These are phyloP conservation scores for Gnathonemus longibarbis DNA, from an alignment of 2,113 vertebrate genomes.

Conservation along the genomic window DNA sequence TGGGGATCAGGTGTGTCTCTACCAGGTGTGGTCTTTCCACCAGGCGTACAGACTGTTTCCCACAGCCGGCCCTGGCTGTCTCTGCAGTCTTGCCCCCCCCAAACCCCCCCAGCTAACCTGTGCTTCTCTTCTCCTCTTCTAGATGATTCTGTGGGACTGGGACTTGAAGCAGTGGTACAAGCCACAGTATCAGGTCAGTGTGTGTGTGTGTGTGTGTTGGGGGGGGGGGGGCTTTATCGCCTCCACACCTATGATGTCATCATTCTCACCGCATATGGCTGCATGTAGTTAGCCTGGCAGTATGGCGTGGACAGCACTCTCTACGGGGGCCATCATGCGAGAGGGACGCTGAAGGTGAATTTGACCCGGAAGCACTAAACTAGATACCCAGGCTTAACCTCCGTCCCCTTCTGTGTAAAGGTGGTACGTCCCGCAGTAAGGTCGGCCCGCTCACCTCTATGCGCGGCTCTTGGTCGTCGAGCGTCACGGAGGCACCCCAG, in stretches of 20 bases:
- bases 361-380: background rate
- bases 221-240: background rate
- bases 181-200: slow-evolving; percentile 87
- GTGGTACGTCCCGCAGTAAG: background rate
- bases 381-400: background rate
- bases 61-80: too few relatives aligned
- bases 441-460: background rate
- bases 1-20: background rate
- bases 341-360: background rate
- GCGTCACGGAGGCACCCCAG: background rate
- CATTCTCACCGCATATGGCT: background rate
- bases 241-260: background rate
- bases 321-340: background rate
- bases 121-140: slow-evolving; percentile 35
- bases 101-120: background rate
- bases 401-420: background rate
- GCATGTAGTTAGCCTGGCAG: background rate
- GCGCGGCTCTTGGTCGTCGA: background rate
- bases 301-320: background rate
- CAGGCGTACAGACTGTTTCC: background rate
- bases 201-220: slow-evolving; percentile 28
- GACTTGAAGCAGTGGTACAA: slow-evolving; percentile 96
- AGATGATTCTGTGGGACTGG: slow-evolving; percentile 99
- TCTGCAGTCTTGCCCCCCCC: too few relatives aligned
- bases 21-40: background rate